Percentiles rank a stretch among this genome's conserved stretches.
phyloP scores from a whole-genome alignment of 2,113 vertebrate genomes.

The Zapornia atra region DNA sequence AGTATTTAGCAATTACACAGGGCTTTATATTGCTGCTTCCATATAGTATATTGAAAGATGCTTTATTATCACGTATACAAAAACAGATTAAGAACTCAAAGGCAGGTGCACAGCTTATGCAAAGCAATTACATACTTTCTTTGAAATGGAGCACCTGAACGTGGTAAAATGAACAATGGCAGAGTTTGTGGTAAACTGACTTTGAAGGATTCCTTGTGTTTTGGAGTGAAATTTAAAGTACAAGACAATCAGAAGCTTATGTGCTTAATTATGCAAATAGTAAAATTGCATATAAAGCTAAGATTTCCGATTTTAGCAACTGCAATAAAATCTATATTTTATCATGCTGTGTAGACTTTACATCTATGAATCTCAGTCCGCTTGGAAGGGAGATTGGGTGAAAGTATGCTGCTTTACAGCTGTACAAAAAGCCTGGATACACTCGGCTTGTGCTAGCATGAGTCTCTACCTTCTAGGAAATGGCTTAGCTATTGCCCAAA shows the following conservation, averaged over 20 bases:
- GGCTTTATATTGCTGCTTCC: background rate
- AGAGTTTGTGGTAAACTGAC: background rate
- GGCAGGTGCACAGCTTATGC: background rate
- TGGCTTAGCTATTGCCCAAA: background rate
- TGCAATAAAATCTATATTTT: background rate
- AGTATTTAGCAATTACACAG: background rate
- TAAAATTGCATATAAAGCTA: background rate
- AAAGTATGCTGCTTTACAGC: background rate
- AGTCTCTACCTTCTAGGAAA: background rate
- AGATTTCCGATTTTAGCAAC: background rate
- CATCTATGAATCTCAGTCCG: background rate
- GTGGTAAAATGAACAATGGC: background rate
- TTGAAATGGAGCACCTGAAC: background rate
- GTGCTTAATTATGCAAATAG: background rate
- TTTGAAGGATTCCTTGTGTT: background rate
- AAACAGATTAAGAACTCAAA: background rate
- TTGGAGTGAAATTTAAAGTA: background rate
- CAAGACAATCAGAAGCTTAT: background rate
- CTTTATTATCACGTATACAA: conserved; percentile 4
- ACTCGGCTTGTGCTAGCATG: background rate
- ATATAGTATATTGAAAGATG: background rate
- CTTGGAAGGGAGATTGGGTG: background rate
- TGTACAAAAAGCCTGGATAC: background rate
- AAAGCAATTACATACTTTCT: background rate
- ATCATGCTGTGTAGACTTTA: background rate